A percentile compares a stretch with the other conserved stretches of the same genome.
Evolutionary conservation across 2,113 vertebrate species (phyloP).

Genomic region (Rhinolophus sinicus): DNA sequence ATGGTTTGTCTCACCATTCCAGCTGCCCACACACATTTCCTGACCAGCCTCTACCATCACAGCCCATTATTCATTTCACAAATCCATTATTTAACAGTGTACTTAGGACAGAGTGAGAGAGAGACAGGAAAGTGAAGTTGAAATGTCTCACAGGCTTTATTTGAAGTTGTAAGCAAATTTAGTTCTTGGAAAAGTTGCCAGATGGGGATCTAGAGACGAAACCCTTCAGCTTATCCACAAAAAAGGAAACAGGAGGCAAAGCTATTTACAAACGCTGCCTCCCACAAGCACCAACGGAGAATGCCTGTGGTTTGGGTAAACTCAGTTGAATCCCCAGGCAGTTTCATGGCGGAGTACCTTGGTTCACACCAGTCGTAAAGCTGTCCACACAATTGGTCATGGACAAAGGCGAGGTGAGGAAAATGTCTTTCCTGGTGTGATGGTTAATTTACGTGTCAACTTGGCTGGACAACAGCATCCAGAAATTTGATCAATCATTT

Average conservation of each 20-base stretch:
- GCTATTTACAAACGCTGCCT: background rate
- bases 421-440: background rate
- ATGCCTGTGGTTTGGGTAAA: background rate
- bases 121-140: background rate
- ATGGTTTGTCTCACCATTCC: background rate
- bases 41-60: background rate
- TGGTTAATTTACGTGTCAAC: accelerated
- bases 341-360: accelerated
- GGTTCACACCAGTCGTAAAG: background rate
- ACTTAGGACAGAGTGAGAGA: slow-evolving; percentile 36
- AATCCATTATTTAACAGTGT: slow-evolving; percentile 51
- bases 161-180: slow-evolving; percentile 62
- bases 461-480: background rate
- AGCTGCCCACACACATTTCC: background rate
- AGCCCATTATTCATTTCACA: background rate
- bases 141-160: slow-evolving; percentile 45
- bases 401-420: background rate
- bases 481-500: background rate
- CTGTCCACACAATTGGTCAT: accelerated
- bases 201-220: slow-evolving; percentile 36
- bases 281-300: background rate
- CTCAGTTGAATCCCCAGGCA: background rate
- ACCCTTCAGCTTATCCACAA: background rate
- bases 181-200: slow-evolving; percentile 66
- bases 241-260: background rate